phyloP scores from a whole-genome alignment of 2,797 vertebrate species.

The Aldrovandia affinis region DNA sequence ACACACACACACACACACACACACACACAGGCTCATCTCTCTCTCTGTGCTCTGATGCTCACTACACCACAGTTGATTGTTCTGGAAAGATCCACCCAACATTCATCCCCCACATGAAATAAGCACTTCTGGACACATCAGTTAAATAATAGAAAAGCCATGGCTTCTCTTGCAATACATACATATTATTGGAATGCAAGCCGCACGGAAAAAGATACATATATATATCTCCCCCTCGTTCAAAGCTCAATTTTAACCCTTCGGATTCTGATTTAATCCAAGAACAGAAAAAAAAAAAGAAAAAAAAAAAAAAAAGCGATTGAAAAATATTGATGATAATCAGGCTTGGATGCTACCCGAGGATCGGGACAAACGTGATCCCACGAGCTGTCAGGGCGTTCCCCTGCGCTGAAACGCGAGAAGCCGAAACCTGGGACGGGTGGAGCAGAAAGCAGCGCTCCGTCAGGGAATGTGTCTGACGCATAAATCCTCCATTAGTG shows the following conservation, averaged over 20 bases:
- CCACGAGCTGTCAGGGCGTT: background rate
- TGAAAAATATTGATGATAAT: background rate
- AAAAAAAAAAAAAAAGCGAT: background rate
- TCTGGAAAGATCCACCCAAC: background rate
- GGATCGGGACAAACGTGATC: no score
- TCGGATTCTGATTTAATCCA: no score
- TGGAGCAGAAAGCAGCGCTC: background rate
- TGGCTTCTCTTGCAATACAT: background rate
- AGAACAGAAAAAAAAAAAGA: no score
- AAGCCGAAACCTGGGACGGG: background rate
- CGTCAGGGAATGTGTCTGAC: background rate
- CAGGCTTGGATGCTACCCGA: background rate
- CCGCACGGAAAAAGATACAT: background rate
- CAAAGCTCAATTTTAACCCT: background rate
- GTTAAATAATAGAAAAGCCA: background rate
- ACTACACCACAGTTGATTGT: background rate
- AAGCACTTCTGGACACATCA: background rate
- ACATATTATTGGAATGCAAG: background rate
- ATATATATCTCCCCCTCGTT: background rate
- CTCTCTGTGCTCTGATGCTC: background rate
- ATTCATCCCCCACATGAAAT: background rate
- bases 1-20: background rate
- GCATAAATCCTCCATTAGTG: constrained; percentile 1
- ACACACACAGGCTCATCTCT: background rate
- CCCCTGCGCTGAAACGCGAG: background rate